Conservation (phyloP, 2,888 invertebrate genomes). For the Noctua janthina region DNA sequence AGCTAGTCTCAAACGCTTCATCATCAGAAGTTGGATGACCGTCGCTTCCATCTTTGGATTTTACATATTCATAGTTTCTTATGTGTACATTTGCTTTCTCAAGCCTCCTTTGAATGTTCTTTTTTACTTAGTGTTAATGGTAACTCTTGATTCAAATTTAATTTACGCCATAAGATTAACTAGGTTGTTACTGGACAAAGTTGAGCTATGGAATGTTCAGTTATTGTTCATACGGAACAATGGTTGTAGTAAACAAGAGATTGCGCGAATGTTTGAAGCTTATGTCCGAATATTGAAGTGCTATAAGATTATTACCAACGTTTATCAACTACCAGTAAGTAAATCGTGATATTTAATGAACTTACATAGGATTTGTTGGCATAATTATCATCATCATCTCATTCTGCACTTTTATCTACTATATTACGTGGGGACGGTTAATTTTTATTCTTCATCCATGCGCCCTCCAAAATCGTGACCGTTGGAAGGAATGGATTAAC, state of each 20-base stretch:
- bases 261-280: background rate
- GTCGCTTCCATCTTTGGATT: background rate
- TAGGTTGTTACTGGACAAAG: conserved; percentile 10
- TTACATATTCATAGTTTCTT: background rate
- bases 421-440: background rate
- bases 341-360: background rate
- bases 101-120: background rate
- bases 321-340: conserved; percentile 14
- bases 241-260: background rate
- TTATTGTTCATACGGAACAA: background rate
- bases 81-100: background rate
- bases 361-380: background rate
- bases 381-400: background rate
- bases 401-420: background rate
- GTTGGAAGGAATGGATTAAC: background rate
- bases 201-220: conserved; percentile 2
- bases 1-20: background rate
- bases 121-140: background rate
- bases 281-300: background rate
- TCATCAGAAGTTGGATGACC: conserved; percentile 12
- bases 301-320: background rate
- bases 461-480: background rate
- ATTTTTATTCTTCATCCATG: background rate
- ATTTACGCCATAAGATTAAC: conserved; percentile 2
- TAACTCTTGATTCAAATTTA: conserved; percentile 10